These are phyloP conservation scores for Emmelina monodactyla DNA, from an alignment of 2,888 invertebrate genomes.

Conservation along the genomic window DNA sequence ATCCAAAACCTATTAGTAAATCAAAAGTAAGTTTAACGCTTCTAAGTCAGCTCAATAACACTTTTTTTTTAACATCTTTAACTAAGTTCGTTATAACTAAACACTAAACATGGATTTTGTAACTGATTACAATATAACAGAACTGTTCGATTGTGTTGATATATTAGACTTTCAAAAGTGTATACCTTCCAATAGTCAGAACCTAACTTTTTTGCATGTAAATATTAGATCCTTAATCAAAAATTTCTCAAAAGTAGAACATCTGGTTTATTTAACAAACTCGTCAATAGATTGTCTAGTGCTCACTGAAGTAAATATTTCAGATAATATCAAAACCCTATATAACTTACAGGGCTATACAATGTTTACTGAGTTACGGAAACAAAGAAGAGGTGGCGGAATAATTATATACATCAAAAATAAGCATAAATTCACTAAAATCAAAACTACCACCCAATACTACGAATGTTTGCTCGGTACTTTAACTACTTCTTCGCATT, in stretches of 20 bases:
- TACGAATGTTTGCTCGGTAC: slow-evolving; percentile 13
- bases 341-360: too few species aligned
- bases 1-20: slow-evolving; percentile 1
- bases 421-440: slow-evolving; percentile 7
- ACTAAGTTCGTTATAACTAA: neutral
- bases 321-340: too few species aligned
- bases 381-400: slow-evolving; percentile 14
- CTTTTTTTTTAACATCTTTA: too few species aligned
- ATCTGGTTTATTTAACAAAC: slow-evolving; percentile 1
- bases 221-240: slow-evolving; percentile 6
- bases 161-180: neutral
- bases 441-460: slow-evolving; percentile 5
- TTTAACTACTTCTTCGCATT: slow-evolving; percentile 6
- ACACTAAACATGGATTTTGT: neutral
- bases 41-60: neutral
- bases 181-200: neutral
- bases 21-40: neutral
- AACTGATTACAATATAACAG: neutral
- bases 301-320: neutral
- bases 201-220: slow-evolving; percentile 1
- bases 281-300: neutral
- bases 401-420: slow-evolving; percentile 12
- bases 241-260: slow-evolving; percentile 5
- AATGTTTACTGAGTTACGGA: too few species aligned
- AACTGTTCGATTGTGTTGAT: neutral